These are phyloP conservation scores for Drosophila colorata DNA, from an alignment of 2,888 invertebrate genomes.

Conservation along the genomic window DNA sequence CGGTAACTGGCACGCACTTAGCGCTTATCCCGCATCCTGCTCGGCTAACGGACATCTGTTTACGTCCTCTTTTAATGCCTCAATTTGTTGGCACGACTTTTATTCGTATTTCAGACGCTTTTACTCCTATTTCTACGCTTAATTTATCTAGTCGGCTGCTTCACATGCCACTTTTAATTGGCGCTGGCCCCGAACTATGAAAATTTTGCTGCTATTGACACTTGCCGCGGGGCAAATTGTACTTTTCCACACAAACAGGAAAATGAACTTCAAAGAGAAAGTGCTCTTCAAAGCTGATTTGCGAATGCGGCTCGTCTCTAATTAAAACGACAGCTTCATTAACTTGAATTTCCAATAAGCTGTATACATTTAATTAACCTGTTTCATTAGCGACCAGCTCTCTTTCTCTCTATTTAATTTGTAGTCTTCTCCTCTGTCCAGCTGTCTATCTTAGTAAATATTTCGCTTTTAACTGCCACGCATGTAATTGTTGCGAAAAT, in stretches of 20 bases:
- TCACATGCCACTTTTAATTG: slow-evolving; percentile 14
- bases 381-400: neutral
- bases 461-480: neutral
- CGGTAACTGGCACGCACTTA: slow-evolving; percentile 3
- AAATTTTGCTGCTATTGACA: slow-evolving; percentile 29
- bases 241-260: neutral
- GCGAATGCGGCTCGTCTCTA: slow-evolving; percentile 5
- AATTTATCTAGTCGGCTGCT: neutral
- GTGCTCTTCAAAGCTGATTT: neutral
- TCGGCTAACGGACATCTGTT: slow-evolving; percentile 9
- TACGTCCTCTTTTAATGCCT: slow-evolving; percentile 29
- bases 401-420: neutral
- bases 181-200: slow-evolving; percentile 4
- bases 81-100: slow-evolving; percentile 29
- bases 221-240: slow-evolving; percentile 14
- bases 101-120: slow-evolving; percentile 4
- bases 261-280: no score
- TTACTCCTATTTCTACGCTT: neutral
- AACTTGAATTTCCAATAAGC: slow-evolving; percentile 43
- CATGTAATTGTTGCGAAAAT: slow-evolving; percentile 1
- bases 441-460: neutral
- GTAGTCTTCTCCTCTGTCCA: neutral
- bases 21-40: slow-evolving; percentile 1
- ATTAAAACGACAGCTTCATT: slow-evolving; percentile 54
- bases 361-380: slow-evolving; percentile 28